Base-by-base conservation (phyloP, 2,113 vertebrate species). In the Pagrus major region DNA sequence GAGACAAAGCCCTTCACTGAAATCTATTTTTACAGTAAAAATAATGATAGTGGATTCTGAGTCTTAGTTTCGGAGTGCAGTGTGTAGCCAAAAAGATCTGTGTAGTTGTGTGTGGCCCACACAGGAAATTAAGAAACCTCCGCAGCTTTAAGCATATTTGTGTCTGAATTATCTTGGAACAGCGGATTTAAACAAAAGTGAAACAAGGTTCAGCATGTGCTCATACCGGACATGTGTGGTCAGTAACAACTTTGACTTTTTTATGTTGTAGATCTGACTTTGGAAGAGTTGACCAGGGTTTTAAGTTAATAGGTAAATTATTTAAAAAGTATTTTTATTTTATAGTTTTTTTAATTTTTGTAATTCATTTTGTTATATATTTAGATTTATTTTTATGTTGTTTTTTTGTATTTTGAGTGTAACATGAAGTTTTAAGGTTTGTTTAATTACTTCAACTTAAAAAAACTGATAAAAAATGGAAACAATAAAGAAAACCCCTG, bases 111-210 rank as follows among this genome's bases (percentile, higher is more conserved):
- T 95, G 94, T 95, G 95, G 94, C 92, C 94, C 80, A 39, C 90
- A 95, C 95, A 95, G 94, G 94, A 95, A 95, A 95, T 95, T 93
- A 94, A 95, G 91, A 95, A 94, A 93, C 94, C 93, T 95, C 91
- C 41, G 84, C 82, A 93, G 91, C 89, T 93, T 93, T 91, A 87
- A 94, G 93, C 89, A 92, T 94, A 94, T 95, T 95, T 95, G 91
- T 93, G 89, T 93, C 90, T 80, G 90, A 92, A 93, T 94, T 93
- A 94, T 89, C 90, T 92, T 87, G 92, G 91, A 94, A 93, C 93
- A 90, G 85, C 39, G 56, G 90, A 87, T 94, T 94, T 93, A 94
- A 93, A 94, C 91, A 91, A 93, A 93, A 89, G 91, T 87, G 76
- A 89, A 93, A 91, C 83, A 89, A 88, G 90, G 89, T 92, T 92